A percentile compares a stretch with the other conserved stretches of the same genome.
phyloP scores from a whole-genome alignment of 2,113 vertebrate genomes.

The Hippocampus barbouri region DNA sequence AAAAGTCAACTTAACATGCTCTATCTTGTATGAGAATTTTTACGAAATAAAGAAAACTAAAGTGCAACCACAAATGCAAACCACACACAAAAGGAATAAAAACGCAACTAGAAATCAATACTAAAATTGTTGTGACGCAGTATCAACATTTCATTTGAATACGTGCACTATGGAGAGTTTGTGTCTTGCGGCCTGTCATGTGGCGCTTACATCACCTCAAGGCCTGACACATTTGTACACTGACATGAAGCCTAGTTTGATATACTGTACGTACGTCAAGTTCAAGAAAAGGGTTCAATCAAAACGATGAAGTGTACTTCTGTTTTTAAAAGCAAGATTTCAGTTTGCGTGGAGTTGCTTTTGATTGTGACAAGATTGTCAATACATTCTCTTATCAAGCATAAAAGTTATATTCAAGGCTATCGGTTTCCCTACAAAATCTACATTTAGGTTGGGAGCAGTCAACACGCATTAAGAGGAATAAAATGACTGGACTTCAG shows the following conservation, averaged over 20 bases:
- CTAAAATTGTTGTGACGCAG: constrained; percentile 31
- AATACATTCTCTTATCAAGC: constrained; percentile 71
- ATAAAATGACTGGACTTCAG: constrained; percentile 47
- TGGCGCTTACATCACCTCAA: constrained; percentile 52
- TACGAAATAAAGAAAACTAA: constrained; percentile 44
- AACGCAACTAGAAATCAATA: constrained; percentile 12
- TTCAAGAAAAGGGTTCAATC: constrained; percentile 9
- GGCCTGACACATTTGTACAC: constrained; percentile 35
- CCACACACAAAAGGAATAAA: constrained; percentile 11
- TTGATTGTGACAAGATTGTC: constrained; percentile 74
- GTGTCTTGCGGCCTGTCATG: constrained; percentile 57
- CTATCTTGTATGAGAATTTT: constrained; percentile 32
- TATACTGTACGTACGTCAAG: constrained; percentile 17
- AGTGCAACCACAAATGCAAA: constrained; percentile 64
- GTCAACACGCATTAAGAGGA: constrained; percentile 45
- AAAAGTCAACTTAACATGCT: constrained; percentile 34
- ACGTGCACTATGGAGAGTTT: constrained; percentile 31
- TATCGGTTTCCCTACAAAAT: constrained; percentile 67
- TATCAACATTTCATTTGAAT: constrained; percentile 14
- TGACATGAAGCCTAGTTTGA: constrained; percentile 29
- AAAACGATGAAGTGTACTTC: constrained; percentile 23
- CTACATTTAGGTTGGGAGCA: constrained; percentile 59
- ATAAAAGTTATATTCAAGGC: constrained; percentile 68
- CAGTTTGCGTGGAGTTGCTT: constrained; percentile 34
- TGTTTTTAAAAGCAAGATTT: constrained; percentile 27